These are phyloP conservation scores for Indri indri DNA, from an alignment of 2,113 vertebrate genomes.

Conservation along the genomic window DNA sequence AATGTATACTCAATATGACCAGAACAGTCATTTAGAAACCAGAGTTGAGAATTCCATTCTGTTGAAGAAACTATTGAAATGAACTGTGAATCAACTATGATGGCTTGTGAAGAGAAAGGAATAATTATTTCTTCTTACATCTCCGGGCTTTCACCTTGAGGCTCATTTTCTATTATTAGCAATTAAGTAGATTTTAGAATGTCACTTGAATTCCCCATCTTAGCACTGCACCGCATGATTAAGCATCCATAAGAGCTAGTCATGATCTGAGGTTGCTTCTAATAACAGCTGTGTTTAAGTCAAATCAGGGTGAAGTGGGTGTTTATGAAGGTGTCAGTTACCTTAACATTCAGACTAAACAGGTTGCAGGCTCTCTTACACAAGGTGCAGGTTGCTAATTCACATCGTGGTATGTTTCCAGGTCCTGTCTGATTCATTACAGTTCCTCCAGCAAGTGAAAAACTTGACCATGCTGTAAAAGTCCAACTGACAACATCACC, in stretches of 20 bases:
- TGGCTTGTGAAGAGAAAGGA: background rate
- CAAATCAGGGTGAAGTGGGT: slow-evolving; percentile 74
- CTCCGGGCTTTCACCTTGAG: slow-evolving; percentile 79
- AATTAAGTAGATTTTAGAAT: slow-evolving; percentile 81
- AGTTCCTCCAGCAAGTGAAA: background rate
- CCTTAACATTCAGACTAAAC: slow-evolving; percentile 72
- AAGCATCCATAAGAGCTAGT: slow-evolving; percentile 77
- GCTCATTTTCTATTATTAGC: slow-evolving; percentile 83
- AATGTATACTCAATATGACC: background rate
- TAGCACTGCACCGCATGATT: slow-evolving; percentile 78
- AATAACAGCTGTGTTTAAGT: slow-evolving; percentile 81
- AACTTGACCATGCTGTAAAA: background rate
- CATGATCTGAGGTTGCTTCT: slow-evolving; percentile 81
- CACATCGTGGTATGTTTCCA: background rate
- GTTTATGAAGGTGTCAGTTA: slow-evolving; percentile 79
- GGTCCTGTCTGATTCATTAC: background rate
- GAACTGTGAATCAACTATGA: background rate
- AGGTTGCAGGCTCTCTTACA: background rate
- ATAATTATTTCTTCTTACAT: slow-evolving; percentile 73
- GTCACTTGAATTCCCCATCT: slow-evolving; percentile 81
- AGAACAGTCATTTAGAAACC: background rate
- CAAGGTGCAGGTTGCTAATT: background rate
- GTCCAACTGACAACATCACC: background rate
- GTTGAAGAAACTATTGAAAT: background rate
- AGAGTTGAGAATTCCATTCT: background rate